Evolutionary conservation across 2,888 invertebrate species (phyloP), one percentile per base, ranked within the genome.

Genomic region (Amphipyra berbera): DNA sequence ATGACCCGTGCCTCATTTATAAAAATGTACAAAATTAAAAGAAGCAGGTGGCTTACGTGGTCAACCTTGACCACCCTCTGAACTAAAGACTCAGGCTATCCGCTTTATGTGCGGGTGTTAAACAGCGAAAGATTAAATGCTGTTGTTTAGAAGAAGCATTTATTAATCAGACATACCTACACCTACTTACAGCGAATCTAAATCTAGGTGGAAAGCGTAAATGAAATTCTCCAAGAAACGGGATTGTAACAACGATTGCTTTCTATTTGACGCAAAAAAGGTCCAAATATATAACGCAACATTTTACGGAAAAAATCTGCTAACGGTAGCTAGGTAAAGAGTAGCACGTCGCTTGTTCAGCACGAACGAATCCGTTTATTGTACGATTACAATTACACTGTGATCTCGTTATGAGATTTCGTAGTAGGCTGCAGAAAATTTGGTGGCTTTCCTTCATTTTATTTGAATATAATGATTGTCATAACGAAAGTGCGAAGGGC

Each of bases 261-360:
- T 68, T 47, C 68, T 27, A 41, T 41, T 66, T 8, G 13, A 27
- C 48, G 27, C 9, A 13, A 47, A 47, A 62, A 15, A 37, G 8
- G 7, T 5, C 15, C 46, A 38, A 54, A 55, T 7, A 3, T 37
- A 37, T 3, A 37, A 37, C 37, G 37, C 37, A 10, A 37, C 10
- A 37, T 12, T 37, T 37, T 37, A 42, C 0, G 14, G 37, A 37
- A 42, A 37, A 8, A 52, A 60, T 41, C 47, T 47, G 47, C 61
- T 68, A 48, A 37, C 42, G 9, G 37, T 21, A 53, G 40, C 13
- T 27, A 45, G 35, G 42, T 27, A 46, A 15, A 21, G 30, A 33
- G 9, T 13, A 7, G 5, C 15, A 14, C 14, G 15, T 27, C 38
- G 12, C 27, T 21, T 9, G 61, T 49, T 54, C 37, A 14, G 62